A percentile compares a stretch with the other conserved stretches of the same genome.
Conservation (phyloP, 2,797 vertebrate species). For the Paratrypauchen microcephalus region DNA sequence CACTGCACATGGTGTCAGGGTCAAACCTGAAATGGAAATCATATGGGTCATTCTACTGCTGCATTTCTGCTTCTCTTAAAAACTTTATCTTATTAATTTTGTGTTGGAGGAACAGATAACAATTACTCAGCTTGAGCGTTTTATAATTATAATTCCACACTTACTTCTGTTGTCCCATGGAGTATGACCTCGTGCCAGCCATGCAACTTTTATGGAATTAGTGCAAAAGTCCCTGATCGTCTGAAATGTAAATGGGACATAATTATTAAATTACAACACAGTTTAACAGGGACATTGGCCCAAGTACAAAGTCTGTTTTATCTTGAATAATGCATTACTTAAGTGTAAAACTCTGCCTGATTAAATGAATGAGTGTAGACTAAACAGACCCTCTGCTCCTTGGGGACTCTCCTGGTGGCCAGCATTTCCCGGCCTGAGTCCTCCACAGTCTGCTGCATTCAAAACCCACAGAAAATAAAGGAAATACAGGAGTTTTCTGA, state of each 20-base stretch:
- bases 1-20: background rate
- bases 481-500: conserved; percentile 36
- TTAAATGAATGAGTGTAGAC: conserved; percentile 65
- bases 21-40: conserved; percentile 7
- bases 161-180: background rate
- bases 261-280: background rate
- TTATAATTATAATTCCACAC: background rate
- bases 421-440: conserved; percentile 35
- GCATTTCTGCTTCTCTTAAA: background rate
- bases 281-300: background rate
- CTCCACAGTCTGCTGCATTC: conserved; percentile 40
- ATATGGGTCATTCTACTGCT: background rate
- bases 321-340: conserved; percentile 29
- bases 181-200: background rate
- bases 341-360: conserved; percentile 41
- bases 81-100: background rate
- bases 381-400: conserved; percentile 62
- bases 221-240: background rate
- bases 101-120: background rate
- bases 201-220: background rate
- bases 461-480: conserved; percentile 23
- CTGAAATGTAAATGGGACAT: background rate
- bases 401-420: conserved; percentile 56
- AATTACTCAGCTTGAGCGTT: background rate
- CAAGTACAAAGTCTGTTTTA: background rate